Evolutionary conservation across 2,797 vertebrate species (phyloP), one percentile per base, ranked within the genome.

Genomic region (Halcyon chelicuti): DNA sequence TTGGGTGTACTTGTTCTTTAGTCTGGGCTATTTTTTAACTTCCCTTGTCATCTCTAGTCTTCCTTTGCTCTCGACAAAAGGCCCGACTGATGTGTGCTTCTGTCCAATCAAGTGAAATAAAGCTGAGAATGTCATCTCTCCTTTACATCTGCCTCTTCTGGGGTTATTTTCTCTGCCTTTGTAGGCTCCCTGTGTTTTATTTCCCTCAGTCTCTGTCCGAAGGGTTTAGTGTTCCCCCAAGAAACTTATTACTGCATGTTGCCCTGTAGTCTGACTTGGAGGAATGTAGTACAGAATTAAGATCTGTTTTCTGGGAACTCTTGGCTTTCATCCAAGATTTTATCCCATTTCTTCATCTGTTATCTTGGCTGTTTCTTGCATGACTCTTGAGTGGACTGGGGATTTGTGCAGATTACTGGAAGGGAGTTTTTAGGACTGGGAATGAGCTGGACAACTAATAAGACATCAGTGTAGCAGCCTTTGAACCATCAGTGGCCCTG

Each of bases 221-320:
- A 84, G 28, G 55, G 15, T 81, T 95, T 91, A 81, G 84, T 8
- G 7, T 71, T 91, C 15, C 37, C 17, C 0, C 12, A 60, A 86
- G 73, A 82, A 90, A 71, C 26, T 39, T 12, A 12, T 74, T 73
- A 58, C 12, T 85, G 26, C 4, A 1, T 76, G 12, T 61, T 88
- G 19, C 54, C 44, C 55, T 71, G 31, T 72, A 84, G 40, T 70
- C n/a, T 84, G 33, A 55, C 52, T 54, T 86, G 44, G 20, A 77
- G 57, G 35, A 90, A 28, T 9, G 42, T 61, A 91, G 14, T 81
- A 11, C 14, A 57, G 76, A 88, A 63, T 80, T 74, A 58, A 86
- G 68, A 68, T 81, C 28, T 77, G 20, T 75, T 89, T 95, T 80
- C 63, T 93, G 86, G 91, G 33, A 82, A 44, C 72, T 80, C 31